Percentiles rank a stretch among this genome's conserved stretches.
These are phyloP conservation scores for Thecophora atra DNA, from an alignment of 2,888 invertebrate genomes.

Conservation along the genomic window DNA sequence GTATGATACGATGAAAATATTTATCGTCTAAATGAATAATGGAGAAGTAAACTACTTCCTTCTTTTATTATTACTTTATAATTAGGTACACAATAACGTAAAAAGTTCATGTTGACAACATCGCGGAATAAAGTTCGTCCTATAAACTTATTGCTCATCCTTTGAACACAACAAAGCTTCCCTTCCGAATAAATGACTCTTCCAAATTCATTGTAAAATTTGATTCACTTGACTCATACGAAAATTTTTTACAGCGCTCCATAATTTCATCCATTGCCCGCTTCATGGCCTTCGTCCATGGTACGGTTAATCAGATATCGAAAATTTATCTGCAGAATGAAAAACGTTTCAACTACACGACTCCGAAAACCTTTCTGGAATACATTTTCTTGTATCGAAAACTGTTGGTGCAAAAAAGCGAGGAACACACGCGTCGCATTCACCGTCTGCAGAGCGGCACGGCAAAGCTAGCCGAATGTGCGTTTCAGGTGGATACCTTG, in stretches of 20 bases:
- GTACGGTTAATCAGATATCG: conserved; percentile 89
- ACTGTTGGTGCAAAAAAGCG: conserved; percentile 74
- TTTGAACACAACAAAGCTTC: conserved; percentile 17
- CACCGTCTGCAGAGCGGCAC: conserved; percentile 86
- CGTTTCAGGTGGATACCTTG: conserved; percentile 85
- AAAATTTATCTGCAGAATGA: conserved; percentile 84
- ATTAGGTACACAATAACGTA: too few relatives aligned
- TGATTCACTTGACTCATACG: neutral
- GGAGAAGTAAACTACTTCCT: neutral
- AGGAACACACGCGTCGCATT: conserved; percentile 80
- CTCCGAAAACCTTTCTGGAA: conserved; percentile 97
- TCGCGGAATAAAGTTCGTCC: too few relatives aligned
- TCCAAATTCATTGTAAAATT: conserved; percentile 34
- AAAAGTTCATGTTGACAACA: too few relatives aligned
- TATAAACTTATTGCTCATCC: neutral
- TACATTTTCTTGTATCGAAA: conserved; percentile 88
- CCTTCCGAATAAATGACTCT: neutral
- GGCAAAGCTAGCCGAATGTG: conserved; percentile 86
- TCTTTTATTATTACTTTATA: too few relatives aligned
- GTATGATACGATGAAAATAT: neutral
- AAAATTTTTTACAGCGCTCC: conserved; percentile 64
- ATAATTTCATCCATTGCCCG: conserved; percentile 77
- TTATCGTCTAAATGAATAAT: neutral
- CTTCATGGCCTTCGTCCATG: conserved; percentile 94
- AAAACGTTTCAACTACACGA: conserved; percentile 93